These are phyloP conservation scores for Paramormyrops kingsleyae DNA, from an alignment of 2,113 vertebrate species.

Conservation along the genomic window DNA sequence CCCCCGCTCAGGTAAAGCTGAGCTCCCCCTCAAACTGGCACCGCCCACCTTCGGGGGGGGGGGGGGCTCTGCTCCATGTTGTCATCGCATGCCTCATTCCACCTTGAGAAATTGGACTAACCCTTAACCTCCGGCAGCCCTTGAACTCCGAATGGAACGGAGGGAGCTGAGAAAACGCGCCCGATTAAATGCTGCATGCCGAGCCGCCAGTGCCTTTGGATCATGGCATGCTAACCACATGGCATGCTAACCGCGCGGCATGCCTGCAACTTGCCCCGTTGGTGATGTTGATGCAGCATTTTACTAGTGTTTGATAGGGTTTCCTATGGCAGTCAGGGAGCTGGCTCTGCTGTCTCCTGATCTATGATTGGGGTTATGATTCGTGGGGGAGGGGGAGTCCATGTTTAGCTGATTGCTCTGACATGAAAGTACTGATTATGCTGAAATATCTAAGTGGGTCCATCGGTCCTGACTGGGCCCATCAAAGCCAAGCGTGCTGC, in stretches of 20 bases:
- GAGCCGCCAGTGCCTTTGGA: not conserved
- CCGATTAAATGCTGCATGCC: not conserved
- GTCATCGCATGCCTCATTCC: slow-evolving; percentile 30
- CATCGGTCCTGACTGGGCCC: not conserved
- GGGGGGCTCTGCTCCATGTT: slow-evolving; percentile 3
- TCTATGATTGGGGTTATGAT: not conserved
- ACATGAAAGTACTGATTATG: not conserved
- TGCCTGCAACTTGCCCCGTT: not conserved
- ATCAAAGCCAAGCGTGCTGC: not conserved
- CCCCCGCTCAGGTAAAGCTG: slow-evolving; percentile 66
- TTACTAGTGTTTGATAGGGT: not conserved
- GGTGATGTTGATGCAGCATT: not conserved
- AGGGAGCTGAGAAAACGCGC: not conserved
- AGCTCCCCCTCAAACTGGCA: slow-evolving; percentile 24
- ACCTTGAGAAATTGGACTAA: slow-evolving; percentile 26
- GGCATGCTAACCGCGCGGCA: not conserved
- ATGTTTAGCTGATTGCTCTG: too few relatives aligned
- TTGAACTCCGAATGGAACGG: not conserved
- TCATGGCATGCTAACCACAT: slow-evolving; percentile 1
- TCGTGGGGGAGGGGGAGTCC: not conserved
- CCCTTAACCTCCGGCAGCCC: not conserved
- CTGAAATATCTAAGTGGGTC: not conserved
- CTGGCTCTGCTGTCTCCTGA: not conserved
- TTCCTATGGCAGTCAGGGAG: not conserved
- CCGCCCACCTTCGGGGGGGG: slow-evolving; percentile 30